These are phyloP conservation scores for Lagocephalus sceleratus DNA, from an alignment of 2,797 vertebrate genomes.

Conservation along the genomic window DNA sequence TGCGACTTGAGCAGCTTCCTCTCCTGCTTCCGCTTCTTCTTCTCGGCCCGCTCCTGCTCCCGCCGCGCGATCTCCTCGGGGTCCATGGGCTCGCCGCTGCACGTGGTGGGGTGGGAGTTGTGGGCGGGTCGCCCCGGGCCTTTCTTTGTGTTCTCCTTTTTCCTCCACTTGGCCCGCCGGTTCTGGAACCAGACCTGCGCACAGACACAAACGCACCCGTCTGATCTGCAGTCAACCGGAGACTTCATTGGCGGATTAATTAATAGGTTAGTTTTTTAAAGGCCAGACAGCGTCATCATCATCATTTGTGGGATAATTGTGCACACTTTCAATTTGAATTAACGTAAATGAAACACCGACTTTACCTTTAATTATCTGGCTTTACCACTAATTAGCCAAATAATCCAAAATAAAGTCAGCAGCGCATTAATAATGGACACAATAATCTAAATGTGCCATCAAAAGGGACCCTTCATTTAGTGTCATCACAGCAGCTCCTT, in stretches of 20 bases:
- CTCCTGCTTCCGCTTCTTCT: conserved; percentile 94
- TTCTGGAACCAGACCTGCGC: conserved; percentile 97
- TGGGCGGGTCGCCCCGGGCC: conserved; percentile 94
- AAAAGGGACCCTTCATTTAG: no score
- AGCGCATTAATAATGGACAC: neutral
- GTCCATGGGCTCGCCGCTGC: conserved; percentile 98
- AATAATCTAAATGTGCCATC: neutral
- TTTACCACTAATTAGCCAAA: no score
- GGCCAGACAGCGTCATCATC: neutral
- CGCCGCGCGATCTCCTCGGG: conserved; percentile 94
- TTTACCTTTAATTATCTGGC: neutral
- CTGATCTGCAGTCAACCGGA: neutral
- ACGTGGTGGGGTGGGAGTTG: conserved; percentile 96
- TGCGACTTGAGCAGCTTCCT: conserved; percentile 89
- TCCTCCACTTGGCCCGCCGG: conserved; percentile 96
- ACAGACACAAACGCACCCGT: conserved; percentile 7
- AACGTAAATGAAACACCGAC: conserved; percentile 6
- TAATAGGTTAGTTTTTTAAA: neutral
- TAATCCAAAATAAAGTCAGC: neutral
- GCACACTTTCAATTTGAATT: neutral
- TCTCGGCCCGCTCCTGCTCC: conserved; percentile 90
- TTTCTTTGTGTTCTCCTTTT: conserved; percentile 99
- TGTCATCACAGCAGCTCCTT: no score
- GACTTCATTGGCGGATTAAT: neutral
- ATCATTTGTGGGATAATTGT: neutral